Conservation (phyloP, 2,888 invertebrate genomes). For the Lathronympha strigana region DNA sequence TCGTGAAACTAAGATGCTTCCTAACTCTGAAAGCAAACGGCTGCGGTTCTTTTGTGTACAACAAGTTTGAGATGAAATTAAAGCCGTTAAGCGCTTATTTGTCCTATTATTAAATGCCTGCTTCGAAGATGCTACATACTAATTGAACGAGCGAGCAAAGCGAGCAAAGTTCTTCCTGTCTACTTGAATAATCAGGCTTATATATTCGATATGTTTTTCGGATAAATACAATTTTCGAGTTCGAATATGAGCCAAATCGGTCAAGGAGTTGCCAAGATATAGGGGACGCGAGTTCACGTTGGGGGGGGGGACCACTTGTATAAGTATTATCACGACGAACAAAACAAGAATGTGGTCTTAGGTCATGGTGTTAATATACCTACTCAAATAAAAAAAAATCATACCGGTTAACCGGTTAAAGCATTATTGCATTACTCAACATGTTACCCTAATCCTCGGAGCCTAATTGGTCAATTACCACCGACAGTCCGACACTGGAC, state of each 20-base stretch:
- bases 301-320: too few relatives aligned
- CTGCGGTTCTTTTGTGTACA: conserved; percentile 12
- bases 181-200: too few relatives aligned
- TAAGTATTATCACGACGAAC: too few relatives aligned
- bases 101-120: not conserved
- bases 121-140: not conserved
- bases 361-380: too few relatives aligned
- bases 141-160: too few relatives aligned
- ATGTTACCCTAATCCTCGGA: conserved; percentile 19
- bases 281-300: too few relatives aligned
- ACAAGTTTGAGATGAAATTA: conserved; percentile 1
- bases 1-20: not conserved
- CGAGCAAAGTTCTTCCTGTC: too few relatives aligned
- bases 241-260: too few relatives aligned
- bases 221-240: too few relatives aligned
- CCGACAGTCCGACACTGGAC: conserved; percentile 30
- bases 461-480: conserved; percentile 31
- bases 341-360: too few relatives aligned
- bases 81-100: conserved; percentile 1
- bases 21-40: conserved; percentile 8
- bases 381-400: not conserved
- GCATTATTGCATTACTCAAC: not conserved
- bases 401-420: not conserved
- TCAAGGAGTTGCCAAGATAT: too few relatives aligned
- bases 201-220: too few relatives aligned